Evolutionary conservation across 2,113 vertebrate genomes (phyloP).

Genomic region (Dasyornis broadbenti): DNA sequence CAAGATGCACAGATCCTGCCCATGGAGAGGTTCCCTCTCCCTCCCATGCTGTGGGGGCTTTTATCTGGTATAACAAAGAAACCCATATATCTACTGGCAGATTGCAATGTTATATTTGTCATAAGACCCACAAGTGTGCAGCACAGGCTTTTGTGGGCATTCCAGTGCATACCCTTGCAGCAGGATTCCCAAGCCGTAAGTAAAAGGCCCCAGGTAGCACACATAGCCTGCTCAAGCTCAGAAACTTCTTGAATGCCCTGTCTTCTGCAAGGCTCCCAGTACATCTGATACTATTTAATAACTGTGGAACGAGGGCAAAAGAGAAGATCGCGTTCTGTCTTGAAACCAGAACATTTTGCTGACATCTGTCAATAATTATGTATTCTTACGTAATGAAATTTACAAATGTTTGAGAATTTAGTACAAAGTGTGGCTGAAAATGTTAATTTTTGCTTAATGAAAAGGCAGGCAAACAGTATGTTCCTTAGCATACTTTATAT

Average conservation of each 20-base stretch:
- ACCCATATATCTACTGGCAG: rapidly evolving
- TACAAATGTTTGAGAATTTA: not conserved
- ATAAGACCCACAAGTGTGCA: not conserved
- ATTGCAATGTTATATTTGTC: not conserved
- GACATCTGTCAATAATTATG: not conserved
- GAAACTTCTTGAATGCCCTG: not conserved
- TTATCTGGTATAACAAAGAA: not conserved
- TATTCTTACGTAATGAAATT: not conserved
- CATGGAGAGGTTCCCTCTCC: not conserved
- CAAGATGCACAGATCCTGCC: rapidly evolving
- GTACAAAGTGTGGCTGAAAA: not conserved
- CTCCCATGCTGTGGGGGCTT: not conserved
- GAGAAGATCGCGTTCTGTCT: not conserved
- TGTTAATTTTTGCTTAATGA: not conserved
- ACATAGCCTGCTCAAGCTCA: not conserved
- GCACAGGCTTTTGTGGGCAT: not conserved
- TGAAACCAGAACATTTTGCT: not conserved
- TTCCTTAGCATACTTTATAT: not conserved
- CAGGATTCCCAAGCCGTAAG: not conserved
- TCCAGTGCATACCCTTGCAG: not conserved
- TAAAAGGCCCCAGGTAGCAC: not conserved
- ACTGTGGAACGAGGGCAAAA: not conserved
- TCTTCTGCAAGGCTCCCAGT: not conserved
- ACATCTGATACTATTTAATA: not conserved
- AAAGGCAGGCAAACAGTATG: not conserved